Evolutionary conservation across 2,113 vertebrate species (phyloP).

Genomic region (Gavialis gangeticus): DNA sequence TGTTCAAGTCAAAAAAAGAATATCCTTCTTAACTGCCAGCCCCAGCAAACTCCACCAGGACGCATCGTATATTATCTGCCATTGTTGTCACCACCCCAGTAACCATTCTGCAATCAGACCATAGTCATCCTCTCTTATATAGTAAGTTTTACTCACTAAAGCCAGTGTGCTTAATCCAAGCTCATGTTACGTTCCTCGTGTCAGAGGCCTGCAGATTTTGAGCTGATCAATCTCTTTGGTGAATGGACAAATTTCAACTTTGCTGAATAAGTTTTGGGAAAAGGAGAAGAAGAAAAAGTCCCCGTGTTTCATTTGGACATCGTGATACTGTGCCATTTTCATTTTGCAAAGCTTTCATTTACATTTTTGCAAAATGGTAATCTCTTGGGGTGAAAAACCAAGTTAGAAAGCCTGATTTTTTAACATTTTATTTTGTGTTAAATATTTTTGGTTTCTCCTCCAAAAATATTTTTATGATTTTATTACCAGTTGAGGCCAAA

Average conservation of each 20-base stretch:
- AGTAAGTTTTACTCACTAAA: not conserved
- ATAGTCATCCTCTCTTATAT: not conserved
- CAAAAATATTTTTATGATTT: not conserved
- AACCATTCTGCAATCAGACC: not conserved
- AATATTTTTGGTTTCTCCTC: too few species aligned
- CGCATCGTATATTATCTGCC: constrained; percentile 3
- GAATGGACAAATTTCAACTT: too few species aligned
- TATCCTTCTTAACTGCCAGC: not conserved
- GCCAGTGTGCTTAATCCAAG: not conserved
- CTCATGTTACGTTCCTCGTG: not conserved
- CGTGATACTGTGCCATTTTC: too few species aligned
- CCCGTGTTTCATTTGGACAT: too few species aligned
- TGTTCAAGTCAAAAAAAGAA: constrained; percentile 40
- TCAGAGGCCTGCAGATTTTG: not conserved
- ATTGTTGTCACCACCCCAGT: not conserved
- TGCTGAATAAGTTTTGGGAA: too few species aligned
- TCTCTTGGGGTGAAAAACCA: too few species aligned
- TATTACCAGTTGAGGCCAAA: not conserved
- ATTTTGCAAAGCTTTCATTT: too few species aligned
- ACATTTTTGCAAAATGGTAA: too few species aligned
- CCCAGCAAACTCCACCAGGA: not conserved
- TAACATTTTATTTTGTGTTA: too few species aligned
- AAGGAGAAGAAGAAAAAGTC: too few species aligned
- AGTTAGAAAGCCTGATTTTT: too few species aligned
- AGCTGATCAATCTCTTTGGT: too few species aligned